phyloP scores from a whole-genome alignment of 1,140 invertebrate genomes.

The Zeugodacus cucurbitae region DNA sequence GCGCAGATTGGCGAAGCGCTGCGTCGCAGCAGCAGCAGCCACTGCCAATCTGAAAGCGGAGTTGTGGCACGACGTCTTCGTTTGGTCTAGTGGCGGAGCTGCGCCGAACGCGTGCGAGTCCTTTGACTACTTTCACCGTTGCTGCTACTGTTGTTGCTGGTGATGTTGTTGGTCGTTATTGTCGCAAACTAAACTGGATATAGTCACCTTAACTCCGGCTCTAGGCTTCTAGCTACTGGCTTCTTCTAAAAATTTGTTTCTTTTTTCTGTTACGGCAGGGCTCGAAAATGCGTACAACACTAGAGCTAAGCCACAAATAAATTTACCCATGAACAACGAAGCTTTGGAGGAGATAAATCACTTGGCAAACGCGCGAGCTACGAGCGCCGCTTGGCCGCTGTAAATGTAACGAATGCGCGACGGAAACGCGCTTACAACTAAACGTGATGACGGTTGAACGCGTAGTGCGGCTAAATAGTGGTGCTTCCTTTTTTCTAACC shows the following conservation, averaged over 20 bases:
- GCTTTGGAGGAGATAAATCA: background rate
- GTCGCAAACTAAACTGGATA: background rate
- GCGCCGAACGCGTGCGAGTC: background rate
- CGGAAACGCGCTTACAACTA: background rate
- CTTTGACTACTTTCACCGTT: background rate
- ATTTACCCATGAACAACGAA: background rate
- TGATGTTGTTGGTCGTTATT: conserved; percentile 8
- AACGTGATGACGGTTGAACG: background rate
- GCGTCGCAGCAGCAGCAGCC: conserved; percentile 36
- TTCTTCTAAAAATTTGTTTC: background rate
- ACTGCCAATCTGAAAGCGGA: background rate
- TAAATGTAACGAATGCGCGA: background rate
- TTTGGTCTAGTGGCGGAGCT: background rate
- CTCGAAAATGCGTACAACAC: background rate
- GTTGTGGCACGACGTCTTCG: background rate
- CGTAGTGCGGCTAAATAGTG: background rate
- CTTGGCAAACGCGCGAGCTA: background rate
- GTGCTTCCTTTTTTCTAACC: conserved; percentile 31
- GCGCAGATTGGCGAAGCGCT: background rate
- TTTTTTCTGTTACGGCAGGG: background rate
- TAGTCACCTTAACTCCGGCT: background rate
- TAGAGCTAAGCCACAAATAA: background rate
- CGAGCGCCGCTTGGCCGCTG: background rate
- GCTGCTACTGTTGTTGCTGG: conserved; percentile 20
- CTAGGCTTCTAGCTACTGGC: background rate